These are phyloP conservation scores for Tiliacea citrago DNA, from an alignment of 2,888 invertebrate species.

Conservation along the genomic window DNA sequence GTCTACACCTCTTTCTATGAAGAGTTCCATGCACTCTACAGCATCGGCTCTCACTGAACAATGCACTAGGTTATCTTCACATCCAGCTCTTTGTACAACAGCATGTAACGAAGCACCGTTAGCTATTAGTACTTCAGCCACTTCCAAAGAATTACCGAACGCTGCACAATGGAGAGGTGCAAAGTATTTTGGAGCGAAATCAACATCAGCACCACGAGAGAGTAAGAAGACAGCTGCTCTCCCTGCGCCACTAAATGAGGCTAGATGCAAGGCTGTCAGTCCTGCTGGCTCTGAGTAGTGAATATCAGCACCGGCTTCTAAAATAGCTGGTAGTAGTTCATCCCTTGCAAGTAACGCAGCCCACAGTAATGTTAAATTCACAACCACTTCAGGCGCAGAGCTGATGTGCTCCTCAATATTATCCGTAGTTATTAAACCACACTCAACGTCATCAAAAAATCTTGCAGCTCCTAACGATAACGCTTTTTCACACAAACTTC, in stretches of 20 bases:
- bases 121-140: conserved; percentile 94
- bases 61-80: conserved; percentile 95
- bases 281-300: conserved; percentile 94
- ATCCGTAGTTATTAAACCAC: conserved; percentile 91
- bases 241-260: conserved; percentile 94
- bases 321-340: conserved; percentile 93
- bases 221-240: conserved; percentile 93
- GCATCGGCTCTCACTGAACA: conserved; percentile 96
- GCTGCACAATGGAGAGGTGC: conserved; percentile 97
- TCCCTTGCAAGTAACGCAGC: conserved; percentile 93
- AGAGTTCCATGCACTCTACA: conserved; percentile 94
- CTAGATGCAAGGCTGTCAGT: conserved; percentile 93
- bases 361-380: conserved; percentile 94
- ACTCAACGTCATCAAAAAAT: conserved; percentile 94
- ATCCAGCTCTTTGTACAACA: conserved; percentile 92
- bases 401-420: conserved; percentile 91
- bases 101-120: conserved; percentile 93
- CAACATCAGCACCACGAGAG: conserved; percentile 93
- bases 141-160: conserved; percentile 95
- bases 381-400: conserved; percentile 92
- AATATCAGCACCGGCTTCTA: conserved; percentile 93
- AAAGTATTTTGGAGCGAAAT: conserved; percentile 93
- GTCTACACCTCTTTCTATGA: conserved; percentile 94
- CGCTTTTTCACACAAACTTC: conserved; percentile 93
- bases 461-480: conserved; percentile 92